Base-by-base conservation (phyloP, 2,113 vertebrate genomes). In the Grammomys dolichurus region DNA sequence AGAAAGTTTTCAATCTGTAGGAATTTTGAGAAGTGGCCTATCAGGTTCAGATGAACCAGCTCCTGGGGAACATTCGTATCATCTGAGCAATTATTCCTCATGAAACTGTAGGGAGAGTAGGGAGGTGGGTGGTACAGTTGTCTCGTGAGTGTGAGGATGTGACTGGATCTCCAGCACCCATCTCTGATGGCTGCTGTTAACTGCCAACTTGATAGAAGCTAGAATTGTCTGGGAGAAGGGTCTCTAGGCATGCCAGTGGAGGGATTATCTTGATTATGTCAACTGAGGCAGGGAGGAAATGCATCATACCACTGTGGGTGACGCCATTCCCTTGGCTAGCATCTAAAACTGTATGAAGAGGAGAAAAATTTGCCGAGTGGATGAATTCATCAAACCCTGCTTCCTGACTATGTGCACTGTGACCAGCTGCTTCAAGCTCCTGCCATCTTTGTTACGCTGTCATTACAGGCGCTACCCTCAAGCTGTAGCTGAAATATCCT, bases 1-100 rank as follows among this genome's bases (percentile, higher is more conserved):
- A 94, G 84, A 86, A 87, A 63, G 31, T 63, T 24, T 48, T 70
- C 48, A 60, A 91, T 78, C 75, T 24, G 43, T 11, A 63, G 91
- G 70, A 81, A 65, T 94, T 94, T 89, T 43, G 93, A 80, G 80
- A 72, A 88, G 70, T 73, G 94, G 72, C 89, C 95, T 93, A 93
- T 91, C 36, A 94, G 96, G 51, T 90, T 89, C 65, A n/a, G 81
- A 86, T 20, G 67, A 95, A 51, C 89, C n/a, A 36, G 75, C 65
- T 85, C 13, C 2, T 78, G 0, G 0, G 95, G 82, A 87, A 70
- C 33, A 19, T 36, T 1, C 11, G 0, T 58, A 87, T 89, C 85
- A 4, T 26, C 43, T 80, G 78, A 95, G 93, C 77, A 81, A 87
- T 72, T 90, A 90, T 93, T 81, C 73, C 60, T 16, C 84, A 13